These are phyloP conservation scores for Erythrocercus mccallii DNA, from an alignment of 2,113 vertebrate species.

Conservation along the genomic window DNA sequence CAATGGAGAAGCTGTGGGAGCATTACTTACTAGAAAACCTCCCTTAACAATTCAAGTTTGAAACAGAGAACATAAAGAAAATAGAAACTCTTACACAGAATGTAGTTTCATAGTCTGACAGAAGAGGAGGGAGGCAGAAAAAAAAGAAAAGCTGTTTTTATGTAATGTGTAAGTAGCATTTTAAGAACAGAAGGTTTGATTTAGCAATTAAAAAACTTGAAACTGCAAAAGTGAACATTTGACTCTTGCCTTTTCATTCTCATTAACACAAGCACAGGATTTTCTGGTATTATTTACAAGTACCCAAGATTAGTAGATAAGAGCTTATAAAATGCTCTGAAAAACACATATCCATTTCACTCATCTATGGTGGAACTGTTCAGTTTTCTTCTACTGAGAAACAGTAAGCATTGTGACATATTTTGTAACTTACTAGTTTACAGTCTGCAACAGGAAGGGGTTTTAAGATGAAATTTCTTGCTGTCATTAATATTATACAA, in stretches of 20 bases:
- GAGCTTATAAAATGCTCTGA: background rate
- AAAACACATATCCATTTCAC: background rate
- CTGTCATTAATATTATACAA: background rate
- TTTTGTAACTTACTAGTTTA: background rate
- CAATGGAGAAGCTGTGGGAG: background rate
- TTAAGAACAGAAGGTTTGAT: background rate
- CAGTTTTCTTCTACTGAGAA: background rate
- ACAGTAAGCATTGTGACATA: background rate
- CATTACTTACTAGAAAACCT: background rate
- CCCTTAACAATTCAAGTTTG: background rate
- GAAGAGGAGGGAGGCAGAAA: background rate
- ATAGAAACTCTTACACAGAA: background rate
- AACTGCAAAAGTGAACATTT: background rate
- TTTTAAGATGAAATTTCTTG: background rate
- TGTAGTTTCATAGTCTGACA: background rate
- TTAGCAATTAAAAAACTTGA: background rate
- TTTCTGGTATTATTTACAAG: slow-evolving; percentile 3
- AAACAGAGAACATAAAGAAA: background rate
- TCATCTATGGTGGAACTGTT: background rate
- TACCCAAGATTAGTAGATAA: background rate
- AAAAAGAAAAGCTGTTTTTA: background rate
- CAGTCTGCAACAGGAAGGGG: background rate
- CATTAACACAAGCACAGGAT: background rate
- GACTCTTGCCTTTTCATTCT: background rate
- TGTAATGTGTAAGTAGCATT: background rate